These are phyloP conservation scores for Neotragus pygmaeus DNA, from an alignment of 2,113 vertebrate genomes.

Conservation along the genomic window DNA sequence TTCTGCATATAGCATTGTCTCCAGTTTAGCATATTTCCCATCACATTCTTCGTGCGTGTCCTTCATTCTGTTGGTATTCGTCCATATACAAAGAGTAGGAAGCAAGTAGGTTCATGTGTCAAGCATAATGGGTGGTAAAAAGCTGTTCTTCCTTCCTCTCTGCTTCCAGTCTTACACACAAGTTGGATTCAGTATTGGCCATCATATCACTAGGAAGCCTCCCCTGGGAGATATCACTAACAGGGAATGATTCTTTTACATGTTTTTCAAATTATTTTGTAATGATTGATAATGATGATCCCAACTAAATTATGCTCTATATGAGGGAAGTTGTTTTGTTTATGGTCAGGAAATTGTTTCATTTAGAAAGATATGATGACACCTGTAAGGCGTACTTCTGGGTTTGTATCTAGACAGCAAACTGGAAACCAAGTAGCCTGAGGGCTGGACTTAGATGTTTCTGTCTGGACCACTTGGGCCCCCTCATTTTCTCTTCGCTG, in stretches of 20 bases:
- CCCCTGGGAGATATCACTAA: background rate
- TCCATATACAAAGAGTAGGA: background rate
- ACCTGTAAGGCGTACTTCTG: background rate
- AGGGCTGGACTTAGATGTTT: background rate
- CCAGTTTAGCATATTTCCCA: background rate
- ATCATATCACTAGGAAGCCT: background rate
- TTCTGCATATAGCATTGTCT: background rate
- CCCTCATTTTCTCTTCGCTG: background rate
- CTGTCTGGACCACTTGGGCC: background rate
- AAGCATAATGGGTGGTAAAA: background rate
- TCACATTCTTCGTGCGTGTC: background rate
- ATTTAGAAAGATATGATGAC: background rate
- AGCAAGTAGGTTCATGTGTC: background rate
- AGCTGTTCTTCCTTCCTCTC: background rate
- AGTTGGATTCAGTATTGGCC: background rate
- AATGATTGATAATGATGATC: background rate
- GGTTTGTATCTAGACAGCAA: background rate
- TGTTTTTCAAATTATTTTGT: background rate
- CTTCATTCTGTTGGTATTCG: background rate
- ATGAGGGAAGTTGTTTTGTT: background rate
- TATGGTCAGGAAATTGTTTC: background rate
- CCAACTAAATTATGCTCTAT: background rate
- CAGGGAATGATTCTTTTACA: background rate
- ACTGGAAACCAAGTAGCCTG: background rate
- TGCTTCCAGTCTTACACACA: background rate